Base-by-base conservation (phyloP, 23 tunicate genomes). In the Trididemnum nubilum region DNA sequence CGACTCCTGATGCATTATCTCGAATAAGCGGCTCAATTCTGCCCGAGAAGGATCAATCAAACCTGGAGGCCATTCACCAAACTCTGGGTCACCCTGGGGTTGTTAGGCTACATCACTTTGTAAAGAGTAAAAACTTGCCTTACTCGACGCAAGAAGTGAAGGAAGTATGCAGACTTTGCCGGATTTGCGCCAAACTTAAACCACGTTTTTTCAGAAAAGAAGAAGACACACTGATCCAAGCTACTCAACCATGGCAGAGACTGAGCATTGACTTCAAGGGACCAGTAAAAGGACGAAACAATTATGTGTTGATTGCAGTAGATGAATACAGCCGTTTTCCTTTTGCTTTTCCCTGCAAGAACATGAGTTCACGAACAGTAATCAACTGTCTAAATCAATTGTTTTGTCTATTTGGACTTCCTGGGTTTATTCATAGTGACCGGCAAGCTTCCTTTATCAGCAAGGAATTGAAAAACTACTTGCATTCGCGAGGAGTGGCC, bases 181-280 rank as follows among this genome's bases (percentile, higher is more conserved):
- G 71, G 21, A 64, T 28, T 7, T 64, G 71, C 32, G 71, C 71
- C 7, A 7, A 64, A 64, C 71, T 64, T 9, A 64, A 64, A 28
- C 71, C 71, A 64, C 12, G n/a, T 5, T 64, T 24, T 64, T 64
- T 24, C 71, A 21, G 32, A n/a, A 71, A 34, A 7, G 51, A 71
- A 33, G 51, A 33, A n/a, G 77, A 71, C 12, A 64, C 31, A 9
- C 77, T 71, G 29, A 64, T 21, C 29, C 12, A 24, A n/a, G 71
- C 32, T 5, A 64, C 71, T 25, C n/a, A 64, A 28, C 71, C 71
- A 64, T 64, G 71, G 71, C 31, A 64, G 21, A 5, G n/a, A 25
- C 12, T 64, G 21, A 64, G 32, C 71, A 64, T 64, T 64, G 29
- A 64, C 71, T 64, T 64, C n/a, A 64, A 64, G n/a, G n/a, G 71